These are phyloP conservation scores for Megalonaias nervosa DNA, from an alignment of 1,140 invertebrate species.

Conservation along the genomic window DNA sequence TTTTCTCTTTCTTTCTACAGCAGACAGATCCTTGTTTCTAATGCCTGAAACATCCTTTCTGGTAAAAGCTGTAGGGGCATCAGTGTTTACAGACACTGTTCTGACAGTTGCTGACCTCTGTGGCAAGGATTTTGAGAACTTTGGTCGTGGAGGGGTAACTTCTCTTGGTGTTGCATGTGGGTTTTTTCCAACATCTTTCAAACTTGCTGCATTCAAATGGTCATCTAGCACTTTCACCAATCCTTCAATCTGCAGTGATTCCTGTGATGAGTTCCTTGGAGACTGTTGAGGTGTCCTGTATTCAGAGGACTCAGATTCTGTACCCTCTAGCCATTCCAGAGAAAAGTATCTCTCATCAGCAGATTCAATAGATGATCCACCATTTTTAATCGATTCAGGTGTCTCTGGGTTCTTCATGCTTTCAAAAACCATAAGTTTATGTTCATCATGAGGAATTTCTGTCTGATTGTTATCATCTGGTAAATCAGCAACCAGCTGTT, in stretches of 20 bases:
- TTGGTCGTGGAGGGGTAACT: conserved; percentile 3
- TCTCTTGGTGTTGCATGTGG: conserved; percentile 11
- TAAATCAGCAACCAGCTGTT: neutral
- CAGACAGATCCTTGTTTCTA: neutral
- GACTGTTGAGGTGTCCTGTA: conserved; percentile 58
- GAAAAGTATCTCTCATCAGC: conserved; percentile 25
- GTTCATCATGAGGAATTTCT: too few relatives aligned
- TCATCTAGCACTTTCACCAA: too few relatives aligned
- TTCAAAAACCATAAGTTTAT: too few relatives aligned
- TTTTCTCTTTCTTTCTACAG: conserved; percentile 35
- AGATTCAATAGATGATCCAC: neutral
- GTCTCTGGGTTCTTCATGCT: too few relatives aligned
- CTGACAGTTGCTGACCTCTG: conserved; percentile 22
- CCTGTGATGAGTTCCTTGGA: conserved; percentile 24
- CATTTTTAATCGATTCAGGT: too few relatives aligned
- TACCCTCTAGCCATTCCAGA: conserved; percentile 19
- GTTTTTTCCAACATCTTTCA: neutral
- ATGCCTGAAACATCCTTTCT: conserved; percentile 4
- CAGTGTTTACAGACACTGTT: conserved; percentile 49
- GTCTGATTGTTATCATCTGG: too few relatives aligned
- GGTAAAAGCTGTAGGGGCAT: conserved; percentile 26
- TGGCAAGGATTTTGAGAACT: conserved; percentile 23
- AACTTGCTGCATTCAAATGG: too few relatives aligned
- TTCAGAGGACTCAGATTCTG: conserved; percentile 39
- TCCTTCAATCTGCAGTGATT: too few relatives aligned